These are phyloP conservation scores for Oryzaephilus surinamensis DNA, from an alignment of 1,140 invertebrate species.

Conservation along the genomic window DNA sequence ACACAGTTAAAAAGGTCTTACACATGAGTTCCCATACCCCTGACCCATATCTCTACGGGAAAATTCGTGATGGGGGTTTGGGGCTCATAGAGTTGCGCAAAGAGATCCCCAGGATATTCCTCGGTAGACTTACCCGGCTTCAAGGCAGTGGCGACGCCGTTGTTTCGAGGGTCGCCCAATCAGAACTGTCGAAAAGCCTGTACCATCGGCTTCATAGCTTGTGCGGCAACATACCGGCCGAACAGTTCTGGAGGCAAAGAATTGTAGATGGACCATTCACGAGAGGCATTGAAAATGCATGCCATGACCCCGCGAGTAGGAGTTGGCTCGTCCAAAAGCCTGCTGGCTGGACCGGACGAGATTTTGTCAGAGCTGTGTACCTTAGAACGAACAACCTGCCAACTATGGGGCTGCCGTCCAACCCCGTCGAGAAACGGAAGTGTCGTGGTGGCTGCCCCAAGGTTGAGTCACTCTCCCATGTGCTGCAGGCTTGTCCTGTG, in stretches of 20 bases:
- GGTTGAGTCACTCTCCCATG: constrained; percentile 9
- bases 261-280: constrained; percentile 1
- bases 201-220: background rate
- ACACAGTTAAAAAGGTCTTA: too few species aligned
- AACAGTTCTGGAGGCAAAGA: constrained; percentile 3
- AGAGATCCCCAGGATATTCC: constrained; percentile 6
- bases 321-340: constrained; percentile 6
- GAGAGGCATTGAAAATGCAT: constrained; percentile 1
- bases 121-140: too few species aligned
- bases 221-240: too few species aligned
- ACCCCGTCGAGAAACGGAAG: background rate
- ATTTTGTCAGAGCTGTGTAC: constrained; percentile 14
- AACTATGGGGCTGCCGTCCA: constrained; percentile 11
- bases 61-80: too few species aligned
- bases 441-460: constrained; percentile 2
- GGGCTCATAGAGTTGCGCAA: constrained; percentile 2
- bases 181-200: too few species aligned
- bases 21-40: too few species aligned
- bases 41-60: too few species aligned
- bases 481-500: constrained; percentile 9
- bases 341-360: constrained; percentile 9
- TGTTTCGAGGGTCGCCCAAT: too few species aligned
- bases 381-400: constrained; percentile 14
- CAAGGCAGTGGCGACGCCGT: too few species aligned
- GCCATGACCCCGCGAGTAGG: constrained; percentile 5